Evolutionary conservation across 2,888 invertebrate genomes (phyloP), one percentile per base, ranked within the genome.

Genomic region (Lasioglossum pauxillum): DNA sequence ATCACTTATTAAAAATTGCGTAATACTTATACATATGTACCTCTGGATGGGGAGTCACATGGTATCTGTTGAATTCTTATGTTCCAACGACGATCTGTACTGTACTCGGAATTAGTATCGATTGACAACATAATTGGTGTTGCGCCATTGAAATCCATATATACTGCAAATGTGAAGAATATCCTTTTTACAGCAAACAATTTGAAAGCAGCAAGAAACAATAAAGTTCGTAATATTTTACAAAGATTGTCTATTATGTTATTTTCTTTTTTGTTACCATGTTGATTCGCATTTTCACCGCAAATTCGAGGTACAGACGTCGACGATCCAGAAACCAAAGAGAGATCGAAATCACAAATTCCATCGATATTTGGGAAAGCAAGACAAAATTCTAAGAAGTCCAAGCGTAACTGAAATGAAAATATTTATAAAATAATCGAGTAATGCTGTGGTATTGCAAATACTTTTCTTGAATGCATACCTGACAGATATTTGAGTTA

Each of bases 261-360:
- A 14, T 38, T 27, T 75, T 60, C 44, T 23, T 76, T 3, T 78
- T 49, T 53, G 91, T 93, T 92, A 96, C 96, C 94, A 91, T 97
- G 97, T 94, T 98, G 97, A 0, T 98, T 98, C 1, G 97, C 96
- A 94, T 98, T 97, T 93, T 97, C 97, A 0, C 98, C 98, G 93
- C 98, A 98, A 84, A 98, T 96, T 1, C 95, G 94, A 0, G 97
- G 98, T 7, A 97, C 96, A 10, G 96, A 94, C 0, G 97, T 97
- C 81, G 97, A 97, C 0, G 97, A 97, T 0, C 98, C 97, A 0
- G 97, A 96, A 44, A 98, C 96, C 5, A 97, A 96, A 85, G 98
- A 95, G 5, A 97, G 96, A 94, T 98, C 98, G 0, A 96, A 96
- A 23, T 95, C 94, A 92, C 98, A 98, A 76, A 96, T 95, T 2